A percentile compares a stretch with the other conserved stretches of the same genome.
Conservation (phyloP, 2,888 invertebrate species). For the Aspidiotus rigidus region DNA sequence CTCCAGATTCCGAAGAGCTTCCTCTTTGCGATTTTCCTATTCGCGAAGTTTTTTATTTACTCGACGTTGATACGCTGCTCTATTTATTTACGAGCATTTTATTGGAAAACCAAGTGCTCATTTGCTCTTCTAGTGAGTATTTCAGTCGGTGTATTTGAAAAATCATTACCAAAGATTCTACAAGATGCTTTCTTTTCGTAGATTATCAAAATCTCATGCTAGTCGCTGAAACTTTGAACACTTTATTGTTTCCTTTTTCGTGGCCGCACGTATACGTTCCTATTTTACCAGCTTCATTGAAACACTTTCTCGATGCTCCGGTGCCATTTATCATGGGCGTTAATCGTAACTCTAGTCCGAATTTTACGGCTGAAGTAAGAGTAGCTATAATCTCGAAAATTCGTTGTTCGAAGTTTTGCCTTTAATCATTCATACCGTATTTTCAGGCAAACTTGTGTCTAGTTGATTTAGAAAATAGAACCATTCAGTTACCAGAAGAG, state of each 20-base stretch:
- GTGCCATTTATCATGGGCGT: conserved; percentile 98
- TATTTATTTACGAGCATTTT: conserved; percentile 90
- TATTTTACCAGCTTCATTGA: conserved; percentile 85
- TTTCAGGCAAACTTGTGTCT: conserved; percentile 80
- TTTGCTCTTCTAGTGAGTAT: conserved; percentile 73
- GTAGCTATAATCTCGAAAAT: neutral
- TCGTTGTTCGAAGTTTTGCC: conserved; percentile 3
- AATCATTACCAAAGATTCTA: neutral
- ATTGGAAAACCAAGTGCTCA: conserved; percentile 90
- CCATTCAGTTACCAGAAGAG: conserved; percentile 90
- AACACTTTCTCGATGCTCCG: conserved; percentile 96
- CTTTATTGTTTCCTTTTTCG: conserved; percentile 83
- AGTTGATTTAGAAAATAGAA: conserved; percentile 89
- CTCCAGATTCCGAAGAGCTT: conserved; percentile 72
- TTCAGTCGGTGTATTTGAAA: neutral
- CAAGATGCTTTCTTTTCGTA: conserved; percentile 43
- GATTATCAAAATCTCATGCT: conserved; percentile 94
- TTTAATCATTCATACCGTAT: neutral
- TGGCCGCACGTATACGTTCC: conserved; percentile 99
- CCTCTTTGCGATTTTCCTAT: conserved; percentile 91
- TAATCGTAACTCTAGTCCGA: conserved; percentile 44
- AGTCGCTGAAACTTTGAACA: conserved; percentile 86
- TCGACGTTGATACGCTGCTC: conserved; percentile 86
- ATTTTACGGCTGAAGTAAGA: conserved; percentile 46
- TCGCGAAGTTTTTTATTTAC: conserved; percentile 72